phyloP scores from a whole-genome alignment of 2,113 vertebrate genomes.

The Tyto alba region DNA sequence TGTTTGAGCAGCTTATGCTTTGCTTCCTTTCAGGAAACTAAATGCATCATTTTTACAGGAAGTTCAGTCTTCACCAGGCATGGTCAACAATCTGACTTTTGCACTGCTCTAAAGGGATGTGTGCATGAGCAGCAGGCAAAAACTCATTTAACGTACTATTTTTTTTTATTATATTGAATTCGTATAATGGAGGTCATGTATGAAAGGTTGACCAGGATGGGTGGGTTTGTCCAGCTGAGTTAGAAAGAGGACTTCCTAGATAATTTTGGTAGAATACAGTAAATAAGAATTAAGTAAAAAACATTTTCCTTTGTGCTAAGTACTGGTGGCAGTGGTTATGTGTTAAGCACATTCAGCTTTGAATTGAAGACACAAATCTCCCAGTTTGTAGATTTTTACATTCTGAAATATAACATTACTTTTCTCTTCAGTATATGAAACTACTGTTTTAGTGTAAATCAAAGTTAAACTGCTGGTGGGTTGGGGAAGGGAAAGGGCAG shows the following conservation, averaged over 20 bases:
- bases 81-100: neutral
- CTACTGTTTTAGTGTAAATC: neutral
- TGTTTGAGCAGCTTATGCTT: constrained; percentile 43
- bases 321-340: neutral
- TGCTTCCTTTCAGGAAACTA: constrained; percentile 56
- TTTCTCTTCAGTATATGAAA: neutral
- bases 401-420: neutral
- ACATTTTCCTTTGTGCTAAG: neutral
- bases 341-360: neutral
- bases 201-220: neutral
- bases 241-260: neutral
- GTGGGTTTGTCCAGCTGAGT: neutral
- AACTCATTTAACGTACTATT: neutral
- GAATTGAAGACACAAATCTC: neutral
- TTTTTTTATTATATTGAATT: neutral
- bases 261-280: neutral
- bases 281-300: neutral
- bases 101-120: neutral
- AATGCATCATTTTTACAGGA: neutral
- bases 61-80: neutral
- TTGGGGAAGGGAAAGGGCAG: neutral
- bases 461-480: neutral
- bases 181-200: neutral
- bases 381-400: neutral
- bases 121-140: neutral